Conservation (phyloP, 2,797 vertebrate genomes). For the Acomys russatus region DNA sequence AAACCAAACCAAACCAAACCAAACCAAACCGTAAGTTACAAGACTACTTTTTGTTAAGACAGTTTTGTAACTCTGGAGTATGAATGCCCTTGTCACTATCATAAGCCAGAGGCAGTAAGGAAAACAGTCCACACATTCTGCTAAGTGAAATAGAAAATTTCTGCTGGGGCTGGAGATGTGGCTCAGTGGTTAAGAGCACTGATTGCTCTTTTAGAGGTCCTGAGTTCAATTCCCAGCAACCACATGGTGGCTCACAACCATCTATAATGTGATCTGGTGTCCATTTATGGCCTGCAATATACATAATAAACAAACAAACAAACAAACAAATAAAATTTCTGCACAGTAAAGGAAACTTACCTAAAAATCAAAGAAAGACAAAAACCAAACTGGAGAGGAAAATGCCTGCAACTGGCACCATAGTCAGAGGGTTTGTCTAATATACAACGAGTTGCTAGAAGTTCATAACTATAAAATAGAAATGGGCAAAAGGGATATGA, state of each 20-base stretch:
- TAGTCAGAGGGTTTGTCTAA: background rate
- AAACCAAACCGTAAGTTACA: background rate
- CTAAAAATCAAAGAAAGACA: conserved; percentile 61
- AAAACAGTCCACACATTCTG: background rate
- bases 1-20: too few species aligned
- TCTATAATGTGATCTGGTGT: too few species aligned
- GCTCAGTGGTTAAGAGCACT: too few species aligned
- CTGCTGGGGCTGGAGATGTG: too few species aligned
- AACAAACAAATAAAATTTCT: background rate
- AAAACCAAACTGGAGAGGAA: conserved; percentile 12
- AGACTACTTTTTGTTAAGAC: background rate
- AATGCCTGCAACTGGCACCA: background rate
- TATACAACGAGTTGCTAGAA: background rate
- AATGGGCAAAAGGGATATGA: background rate
- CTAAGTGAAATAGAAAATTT: background rate
- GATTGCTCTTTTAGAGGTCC: too few species aligned
- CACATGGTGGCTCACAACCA: too few species aligned
- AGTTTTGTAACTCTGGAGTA: conserved; percentile 18
- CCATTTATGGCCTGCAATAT: too few species aligned
- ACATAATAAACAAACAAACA: too few species aligned
- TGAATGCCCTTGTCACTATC: background rate
- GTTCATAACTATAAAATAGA: conserved; percentile 41
- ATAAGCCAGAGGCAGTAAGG: background rate
- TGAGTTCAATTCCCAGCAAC: too few species aligned
- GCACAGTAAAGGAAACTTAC: background rate